phyloP scores from a whole-genome alignment of 2,113 vertebrate species.

The Cavia porcellus region DNA sequence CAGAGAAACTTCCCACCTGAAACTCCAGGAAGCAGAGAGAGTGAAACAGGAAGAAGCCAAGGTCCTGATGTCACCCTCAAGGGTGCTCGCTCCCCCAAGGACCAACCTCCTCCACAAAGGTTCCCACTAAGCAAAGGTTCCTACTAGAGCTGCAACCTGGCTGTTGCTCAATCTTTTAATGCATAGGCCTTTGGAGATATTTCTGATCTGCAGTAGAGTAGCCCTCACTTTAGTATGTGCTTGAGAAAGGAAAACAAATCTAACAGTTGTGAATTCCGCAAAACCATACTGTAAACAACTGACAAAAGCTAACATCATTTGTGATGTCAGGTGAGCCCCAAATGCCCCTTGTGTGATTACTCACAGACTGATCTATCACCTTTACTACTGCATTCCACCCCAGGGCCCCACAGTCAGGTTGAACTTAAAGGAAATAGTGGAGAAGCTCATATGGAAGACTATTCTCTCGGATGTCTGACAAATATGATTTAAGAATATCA shows the following conservation, averaged over 20 bases:
- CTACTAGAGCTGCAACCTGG: background rate
- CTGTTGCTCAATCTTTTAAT: background rate
- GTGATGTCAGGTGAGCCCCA: background rate
- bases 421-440: background rate
- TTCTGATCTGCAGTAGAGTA: background rate
- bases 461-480: background rate
- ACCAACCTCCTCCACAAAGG: background rate
- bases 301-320: background rate
- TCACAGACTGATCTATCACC: fast-evolving
- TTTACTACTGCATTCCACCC: fast-evolving
- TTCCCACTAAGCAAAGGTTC: no score
- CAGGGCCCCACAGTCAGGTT: fast-evolving
- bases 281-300: background rate
- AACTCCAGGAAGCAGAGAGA: background rate
- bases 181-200: no score
- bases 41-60: background rate
- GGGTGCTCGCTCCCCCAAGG: background rate
- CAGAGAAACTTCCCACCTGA: background rate
- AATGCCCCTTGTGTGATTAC: fast-evolving
- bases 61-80: background rate
- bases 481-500: background rate
- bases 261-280: background rate
- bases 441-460: background rate
- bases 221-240: background rate
- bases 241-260: background rate